phyloP scores from a whole-genome alignment of 1,140 invertebrate genomes.

The Bilobella aurantiaca region DNA sequence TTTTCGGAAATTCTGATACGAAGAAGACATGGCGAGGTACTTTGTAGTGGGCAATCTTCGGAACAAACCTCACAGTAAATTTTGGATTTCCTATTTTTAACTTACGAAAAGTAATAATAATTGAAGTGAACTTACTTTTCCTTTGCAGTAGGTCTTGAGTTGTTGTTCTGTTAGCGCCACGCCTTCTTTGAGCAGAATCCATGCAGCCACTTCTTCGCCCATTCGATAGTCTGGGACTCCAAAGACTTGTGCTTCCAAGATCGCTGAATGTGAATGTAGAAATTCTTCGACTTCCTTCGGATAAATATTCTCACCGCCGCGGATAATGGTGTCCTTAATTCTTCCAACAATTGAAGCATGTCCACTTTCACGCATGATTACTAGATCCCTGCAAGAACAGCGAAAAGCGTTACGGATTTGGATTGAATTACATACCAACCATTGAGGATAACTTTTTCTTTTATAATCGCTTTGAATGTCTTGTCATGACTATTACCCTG shows the following conservation, averaged over 20 bases:
- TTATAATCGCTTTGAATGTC: no score
- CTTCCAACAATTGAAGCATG: constrained; percentile 50
- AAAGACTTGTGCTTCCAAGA: constrained; percentile 50
- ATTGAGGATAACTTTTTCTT: no score
- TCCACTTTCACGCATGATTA: constrained; percentile 47
- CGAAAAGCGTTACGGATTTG: no score
- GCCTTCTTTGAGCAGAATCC: constrained; percentile 44
- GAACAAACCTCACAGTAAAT: not conserved
- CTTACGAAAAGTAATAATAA: not conserved
- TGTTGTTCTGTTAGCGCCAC: constrained; percentile 41
- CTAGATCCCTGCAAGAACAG: constrained; percentile 52
- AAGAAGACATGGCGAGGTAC: constrained; percentile 48
- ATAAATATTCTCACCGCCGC: constrained; percentile 58
- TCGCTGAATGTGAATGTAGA: constrained; percentile 47
- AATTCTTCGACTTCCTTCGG: constrained; percentile 55
- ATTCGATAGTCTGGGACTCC: constrained; percentile 52
- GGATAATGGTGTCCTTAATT: constrained; percentile 55
- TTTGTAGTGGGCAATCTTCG: constrained; percentile 49
- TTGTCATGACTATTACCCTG: no score
- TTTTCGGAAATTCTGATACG: constrained; percentile 45
- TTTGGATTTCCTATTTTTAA: not conserved
- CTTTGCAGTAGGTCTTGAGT: constrained; percentile 47
- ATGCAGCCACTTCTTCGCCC: constrained; percentile 54
- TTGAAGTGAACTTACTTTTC: constrained; percentile 41
- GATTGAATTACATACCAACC: no score